These are phyloP conservation scores for Chymomyza fuscimana DNA, from an alignment of 2,888 invertebrate genomes.

Conservation along the genomic window DNA sequence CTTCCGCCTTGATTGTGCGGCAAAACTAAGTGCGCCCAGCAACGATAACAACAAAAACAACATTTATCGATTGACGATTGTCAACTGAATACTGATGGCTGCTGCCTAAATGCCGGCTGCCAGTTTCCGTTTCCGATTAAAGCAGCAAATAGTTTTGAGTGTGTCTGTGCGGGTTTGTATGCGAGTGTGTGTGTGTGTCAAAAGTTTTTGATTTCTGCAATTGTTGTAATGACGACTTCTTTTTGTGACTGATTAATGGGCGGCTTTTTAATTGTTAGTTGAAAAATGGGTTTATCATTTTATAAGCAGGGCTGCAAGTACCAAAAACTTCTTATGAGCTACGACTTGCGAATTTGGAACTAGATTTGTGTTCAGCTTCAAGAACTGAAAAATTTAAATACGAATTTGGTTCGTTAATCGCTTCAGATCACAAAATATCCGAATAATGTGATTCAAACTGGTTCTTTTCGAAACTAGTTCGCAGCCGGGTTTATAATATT, in stretches of 20 bases:
- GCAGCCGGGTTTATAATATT: too few species aligned
- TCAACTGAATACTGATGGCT: conserved; percentile 44
- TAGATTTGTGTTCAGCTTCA: too few species aligned
- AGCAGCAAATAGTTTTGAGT: conserved; percentile 70
- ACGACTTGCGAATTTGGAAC: too few species aligned
- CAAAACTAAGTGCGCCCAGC: conserved; percentile 52
- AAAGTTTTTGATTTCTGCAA: conserved; percentile 66
- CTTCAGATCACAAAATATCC: too few species aligned
- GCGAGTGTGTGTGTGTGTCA: conserved; percentile 24
- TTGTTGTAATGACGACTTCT: conserved; percentile 41
- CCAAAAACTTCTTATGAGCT: too few species aligned
- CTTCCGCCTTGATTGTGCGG: conserved; percentile 74
- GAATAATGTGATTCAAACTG: too few species aligned
- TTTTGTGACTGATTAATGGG: conserved; percentile 2
- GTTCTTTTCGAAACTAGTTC: too few species aligned
- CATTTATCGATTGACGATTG: conserved; percentile 67
- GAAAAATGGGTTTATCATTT: not conserved
- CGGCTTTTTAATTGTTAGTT: not conserved
- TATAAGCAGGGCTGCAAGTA: too few species aligned
- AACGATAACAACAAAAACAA: not conserved
- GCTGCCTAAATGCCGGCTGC: conserved; percentile 42
- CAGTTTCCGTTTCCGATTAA: conserved; percentile 76
- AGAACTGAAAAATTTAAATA: too few species aligned
- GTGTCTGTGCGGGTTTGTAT: not conserved
- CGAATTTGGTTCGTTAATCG: too few species aligned